Evolutionary conservation across 2,888 invertebrate species (phyloP).

Genomic region (Platycheirus albimanus): DNA sequence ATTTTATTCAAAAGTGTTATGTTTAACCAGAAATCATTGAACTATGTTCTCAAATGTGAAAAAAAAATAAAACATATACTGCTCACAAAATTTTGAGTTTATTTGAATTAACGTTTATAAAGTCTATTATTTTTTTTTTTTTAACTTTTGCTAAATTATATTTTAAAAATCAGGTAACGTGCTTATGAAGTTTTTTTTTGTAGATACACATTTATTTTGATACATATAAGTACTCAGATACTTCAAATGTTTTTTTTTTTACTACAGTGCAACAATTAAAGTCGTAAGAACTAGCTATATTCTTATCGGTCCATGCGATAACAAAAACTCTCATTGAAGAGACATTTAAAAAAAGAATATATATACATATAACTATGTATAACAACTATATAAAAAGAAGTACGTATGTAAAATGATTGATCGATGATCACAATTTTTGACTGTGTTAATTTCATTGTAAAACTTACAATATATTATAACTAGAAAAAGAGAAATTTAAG

Average conservation of each 20-base stretch:
- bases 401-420: slow-evolving; percentile 80
- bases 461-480: slow-evolving; percentile 76
- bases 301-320: slow-evolving; percentile 67
- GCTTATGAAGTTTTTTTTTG: not conserved
- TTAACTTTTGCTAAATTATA: not conserved
- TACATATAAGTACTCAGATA: too few relatives aligned
- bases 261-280: slow-evolving; percentile 29
- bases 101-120: not conserved
- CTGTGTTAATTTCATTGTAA: slow-evolving; percentile 82
- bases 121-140: not conserved
- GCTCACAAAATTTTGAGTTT: slow-evolving; percentile 52
- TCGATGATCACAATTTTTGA: slow-evolving; percentile 82
- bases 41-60: not conserved
- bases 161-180: not conserved
- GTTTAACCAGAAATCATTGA: too few relatives aligned
- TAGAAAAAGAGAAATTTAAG: slow-evolving; percentile 75
- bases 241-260: slow-evolving; percentile 26
- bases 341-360: slow-evolving; percentile 52
- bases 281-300: slow-evolving; percentile 37
- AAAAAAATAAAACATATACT: slow-evolving; percentile 25
- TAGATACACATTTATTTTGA: too few relatives aligned
- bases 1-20: too few relatives aligned
- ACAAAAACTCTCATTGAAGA: slow-evolving; percentile 51
- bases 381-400: slow-evolving; percentile 75
- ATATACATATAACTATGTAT: slow-evolving; percentile 69